These are phyloP conservation scores for Flexamia atlantica DNA, from an alignment of 2,888 invertebrate genomes.

Conservation along the genomic window DNA sequence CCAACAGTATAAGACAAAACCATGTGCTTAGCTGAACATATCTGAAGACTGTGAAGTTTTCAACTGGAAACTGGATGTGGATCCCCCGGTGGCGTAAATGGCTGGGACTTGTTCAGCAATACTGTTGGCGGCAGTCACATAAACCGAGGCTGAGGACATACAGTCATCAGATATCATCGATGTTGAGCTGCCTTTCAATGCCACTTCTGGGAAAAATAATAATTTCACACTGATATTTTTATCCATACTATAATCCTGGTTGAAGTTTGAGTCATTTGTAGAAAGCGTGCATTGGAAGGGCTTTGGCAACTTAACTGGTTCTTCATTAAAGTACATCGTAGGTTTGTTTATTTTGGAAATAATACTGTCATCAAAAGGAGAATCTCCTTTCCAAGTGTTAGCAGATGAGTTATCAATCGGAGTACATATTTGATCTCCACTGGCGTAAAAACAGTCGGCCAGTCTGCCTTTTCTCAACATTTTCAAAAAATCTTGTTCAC, in stretches of 20 bases:
- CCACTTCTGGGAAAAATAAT: constrained; percentile 14
- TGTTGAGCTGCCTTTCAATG: constrained; percentile 24
- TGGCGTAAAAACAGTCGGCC: neutral
- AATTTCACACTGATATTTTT: constrained; percentile 38
- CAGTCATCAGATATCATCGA: neutral
- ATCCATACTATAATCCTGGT: constrained; percentile 16
- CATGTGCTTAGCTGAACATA: neutral
- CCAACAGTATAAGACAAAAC: neutral
- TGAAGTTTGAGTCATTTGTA: constrained; percentile 4
- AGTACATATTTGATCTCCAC: neutral
- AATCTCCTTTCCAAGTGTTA: neutral
- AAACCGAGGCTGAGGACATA: constrained; percentile 22
- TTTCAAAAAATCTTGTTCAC: constrained; percentile 12
- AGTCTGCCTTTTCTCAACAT: neutral
- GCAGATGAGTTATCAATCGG: neutral
- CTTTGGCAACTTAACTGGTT: constrained; percentile 42
- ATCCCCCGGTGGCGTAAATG: neutral
- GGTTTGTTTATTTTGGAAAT: constrained; percentile 10
- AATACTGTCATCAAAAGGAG: neutral
- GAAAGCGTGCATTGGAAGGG: constrained; percentile 15
- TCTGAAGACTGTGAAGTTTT: neutral
- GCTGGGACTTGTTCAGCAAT: neutral
- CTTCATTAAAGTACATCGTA: constrained; percentile 17
- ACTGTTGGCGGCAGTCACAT: constrained; percentile 38
- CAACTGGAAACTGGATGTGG: neutral